Conservation (phyloP, 2,888 invertebrate genomes). For the Piscicola geometra region DNA sequence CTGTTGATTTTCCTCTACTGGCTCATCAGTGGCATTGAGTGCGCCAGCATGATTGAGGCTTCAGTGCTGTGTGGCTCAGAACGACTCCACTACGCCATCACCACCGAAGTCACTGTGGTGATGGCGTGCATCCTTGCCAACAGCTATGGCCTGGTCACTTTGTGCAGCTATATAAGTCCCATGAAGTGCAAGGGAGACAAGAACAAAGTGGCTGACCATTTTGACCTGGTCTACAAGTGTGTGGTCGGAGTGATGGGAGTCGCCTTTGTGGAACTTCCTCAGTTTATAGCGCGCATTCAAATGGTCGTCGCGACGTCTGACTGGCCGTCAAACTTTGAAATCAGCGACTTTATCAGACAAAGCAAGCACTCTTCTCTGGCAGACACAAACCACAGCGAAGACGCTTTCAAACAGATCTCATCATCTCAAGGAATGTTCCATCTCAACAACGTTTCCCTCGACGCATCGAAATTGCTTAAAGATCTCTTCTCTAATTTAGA, state of each 20-base stretch:
- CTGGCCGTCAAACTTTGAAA: background rate
- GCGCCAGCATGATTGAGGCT: conserved; percentile 40
- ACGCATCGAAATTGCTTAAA: too few relatives aligned
- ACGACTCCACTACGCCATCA: conserved; percentile 36
- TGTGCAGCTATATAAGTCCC: conserved; percentile 44
- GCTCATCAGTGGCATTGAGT: conserved; percentile 41
- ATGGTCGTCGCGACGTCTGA: conserved; percentile 33
- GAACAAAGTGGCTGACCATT: background rate
- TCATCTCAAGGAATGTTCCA: background rate
- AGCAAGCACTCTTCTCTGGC: background rate
- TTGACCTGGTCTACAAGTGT: conserved; percentile 32
- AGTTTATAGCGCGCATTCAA: conserved; percentile 42
- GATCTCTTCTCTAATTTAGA: too few relatives aligned
- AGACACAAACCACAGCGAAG: background rate
- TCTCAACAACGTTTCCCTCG: background rate
- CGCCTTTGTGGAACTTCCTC: conserved; percentile 43
- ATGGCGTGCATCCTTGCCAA: conserved; percentile 38
- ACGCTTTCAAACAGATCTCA: background rate
- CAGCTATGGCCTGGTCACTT: conserved; percentile 39
- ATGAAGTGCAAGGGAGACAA: conserved; percentile 26
- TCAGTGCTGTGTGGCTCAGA: conserved; percentile 35
- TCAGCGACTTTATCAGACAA: background rate
- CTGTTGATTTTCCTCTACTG: background rate
- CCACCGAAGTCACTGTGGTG: conserved; percentile 34
- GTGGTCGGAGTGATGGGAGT: conserved; percentile 41